Evolutionary conservation across 2,888 invertebrate genomes (phyloP), one percentile per base, ranked within the genome.

Genomic region (Heteropelma amictum): DNA sequence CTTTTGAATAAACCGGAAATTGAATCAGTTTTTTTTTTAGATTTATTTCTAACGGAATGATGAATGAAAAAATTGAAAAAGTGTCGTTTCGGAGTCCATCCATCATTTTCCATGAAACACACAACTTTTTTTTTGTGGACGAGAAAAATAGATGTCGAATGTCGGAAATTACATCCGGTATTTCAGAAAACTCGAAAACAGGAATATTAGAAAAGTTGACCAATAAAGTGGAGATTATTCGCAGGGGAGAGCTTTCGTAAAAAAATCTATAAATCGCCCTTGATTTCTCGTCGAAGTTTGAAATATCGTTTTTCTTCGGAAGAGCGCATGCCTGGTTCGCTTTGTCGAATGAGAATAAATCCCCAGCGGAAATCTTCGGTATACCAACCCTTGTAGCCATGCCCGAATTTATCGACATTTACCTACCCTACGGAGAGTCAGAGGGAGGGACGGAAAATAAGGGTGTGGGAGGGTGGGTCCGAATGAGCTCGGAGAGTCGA

Each of bases 321-420:
- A 12, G 3, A 8, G 78, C 79, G 76, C 74, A 77, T 76, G 78
- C 38, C 21, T 23, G 7, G 30, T 35, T 5, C 8, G 12, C 17
- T n/a, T 1, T 8, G 47, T 35, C 64, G 63, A 68, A 49, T 51
- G 61, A 23, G 49, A 63, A 17, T 4, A 21, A 38, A 65, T 63
- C 64, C 19, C 47, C 10, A 63, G 58, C 49, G 67, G 71, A 65
- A 75, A 47, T 38, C 35, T 61, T 63, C 33, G 28, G 12, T 19
- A n/a, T 19, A 23, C 69, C 40, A 68, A 4, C 47, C 61, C 78
- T 79, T 72, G 77, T 77, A 81, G 72, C 81, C 87, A 85, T 86
- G 87, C 87, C 84, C 87, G 83, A 79, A 85, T 85, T 86, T 87
- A 87, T 87, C 86, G 87, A 87, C 83, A 83, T 85, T 84, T 80